phyloP scores from a whole-genome alignment of 1,140 invertebrate genomes.

The Drosophila prosaltans region DNA sequence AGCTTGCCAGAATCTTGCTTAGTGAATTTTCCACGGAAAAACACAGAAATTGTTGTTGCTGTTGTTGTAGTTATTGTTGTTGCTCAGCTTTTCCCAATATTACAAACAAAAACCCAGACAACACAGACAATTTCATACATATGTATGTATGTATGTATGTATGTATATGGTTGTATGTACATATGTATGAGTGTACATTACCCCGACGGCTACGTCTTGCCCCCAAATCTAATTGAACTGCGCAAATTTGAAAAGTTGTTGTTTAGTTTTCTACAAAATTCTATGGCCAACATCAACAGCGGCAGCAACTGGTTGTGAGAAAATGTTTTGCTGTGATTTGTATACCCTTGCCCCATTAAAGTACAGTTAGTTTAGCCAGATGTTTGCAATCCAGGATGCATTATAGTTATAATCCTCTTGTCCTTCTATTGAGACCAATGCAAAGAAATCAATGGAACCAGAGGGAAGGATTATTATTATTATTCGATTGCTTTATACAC shows the following conservation, averaged over 20 bases:
- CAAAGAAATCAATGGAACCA: too few species aligned
- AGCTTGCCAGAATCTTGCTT: constrained; percentile 15
- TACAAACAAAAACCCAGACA: constrained; percentile 12
- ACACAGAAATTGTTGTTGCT: neutral
- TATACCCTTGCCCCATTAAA: neutral
- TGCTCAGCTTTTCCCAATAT: constrained; percentile 19
- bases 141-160: neutral
- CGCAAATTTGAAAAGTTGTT: constrained; percentile 24
- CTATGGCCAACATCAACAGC: neutral
- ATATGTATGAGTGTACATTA: neutral
- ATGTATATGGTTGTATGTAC: constrained; percentile 6
- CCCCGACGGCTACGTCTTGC: neutral
- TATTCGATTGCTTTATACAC: too few species aligned
- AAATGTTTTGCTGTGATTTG: neutral
- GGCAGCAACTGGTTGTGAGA: neutral
- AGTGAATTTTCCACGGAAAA: constrained; percentile 14
- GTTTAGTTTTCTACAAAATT: constrained; percentile 23
- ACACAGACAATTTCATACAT: constrained; percentile 3
- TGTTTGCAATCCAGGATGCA: too few species aligned
- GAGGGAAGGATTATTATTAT: too few species aligned
- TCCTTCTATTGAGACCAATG: too few species aligned
- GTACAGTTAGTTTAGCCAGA: neutral
- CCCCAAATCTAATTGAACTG: constrained; percentile 20
- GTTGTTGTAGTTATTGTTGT: neutral
- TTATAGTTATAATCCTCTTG: too few species aligned